phyloP scores from a whole-genome alignment of 2,113 vertebrate genomes.

The Columba janthina region DNA sequence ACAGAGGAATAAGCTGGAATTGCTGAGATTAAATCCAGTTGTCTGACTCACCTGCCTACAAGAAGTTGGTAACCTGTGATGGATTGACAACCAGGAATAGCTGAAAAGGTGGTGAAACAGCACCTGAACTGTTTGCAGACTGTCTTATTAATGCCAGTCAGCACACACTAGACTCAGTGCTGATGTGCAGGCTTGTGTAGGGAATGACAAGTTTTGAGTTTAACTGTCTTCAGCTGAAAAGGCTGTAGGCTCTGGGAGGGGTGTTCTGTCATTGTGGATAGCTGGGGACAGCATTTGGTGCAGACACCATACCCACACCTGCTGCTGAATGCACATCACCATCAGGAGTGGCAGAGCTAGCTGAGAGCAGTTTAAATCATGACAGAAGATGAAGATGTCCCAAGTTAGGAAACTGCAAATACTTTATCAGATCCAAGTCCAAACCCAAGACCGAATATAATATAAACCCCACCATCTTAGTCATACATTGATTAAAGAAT shows the following conservation, averaged over 20 bases:
- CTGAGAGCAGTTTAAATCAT: background rate
- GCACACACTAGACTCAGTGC: too few relatives aligned
- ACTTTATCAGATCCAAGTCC: background rate
- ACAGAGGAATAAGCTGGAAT: rapidly evolving
- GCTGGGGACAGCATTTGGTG: background rate
- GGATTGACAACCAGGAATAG: background rate
- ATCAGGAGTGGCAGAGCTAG: background rate
- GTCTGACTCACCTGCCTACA: background rate
- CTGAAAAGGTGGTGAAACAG: background rate
- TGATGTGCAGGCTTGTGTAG: background rate
- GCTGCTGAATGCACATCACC: background rate
- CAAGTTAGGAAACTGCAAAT: background rate
- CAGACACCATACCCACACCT: rapidly evolving
- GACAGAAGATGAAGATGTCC: background rate
- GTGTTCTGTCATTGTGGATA: background rate
- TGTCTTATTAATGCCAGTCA: background rate
- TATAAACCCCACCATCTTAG: background rate
- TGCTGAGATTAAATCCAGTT: background rate
- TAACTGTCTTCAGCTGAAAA: background rate
- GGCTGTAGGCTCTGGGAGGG: background rate
- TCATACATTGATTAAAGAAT: rapidly evolving
- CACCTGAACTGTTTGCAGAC: background rate
- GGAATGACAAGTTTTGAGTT: background rate
- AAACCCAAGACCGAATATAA: background rate
- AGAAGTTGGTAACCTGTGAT: background rate